Base-by-base conservation (phyloP, 2,888 invertebrate species). In the Callosobruchus maculatus region DNA sequence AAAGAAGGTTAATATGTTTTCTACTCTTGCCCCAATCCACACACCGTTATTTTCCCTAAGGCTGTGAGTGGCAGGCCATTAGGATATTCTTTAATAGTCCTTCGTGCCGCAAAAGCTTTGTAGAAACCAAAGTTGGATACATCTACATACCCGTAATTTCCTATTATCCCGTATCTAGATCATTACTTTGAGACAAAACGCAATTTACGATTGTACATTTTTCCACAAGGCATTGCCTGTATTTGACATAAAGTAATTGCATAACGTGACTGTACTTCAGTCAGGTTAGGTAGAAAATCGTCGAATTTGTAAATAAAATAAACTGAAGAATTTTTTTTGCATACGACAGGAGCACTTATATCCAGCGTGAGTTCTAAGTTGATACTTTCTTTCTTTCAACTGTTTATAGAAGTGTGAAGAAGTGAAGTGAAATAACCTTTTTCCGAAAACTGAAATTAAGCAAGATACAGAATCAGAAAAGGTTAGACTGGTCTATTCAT, bases 1-100 rank as follows among this genome's bases (percentile, higher is more conserved):
- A 76, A 76, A 74, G 74, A 74, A 76, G 74, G 72, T 74, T 74
- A 72, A 76, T 75, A 76, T 74, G 74, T 74, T 76, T 76, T 76
- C 70, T 70, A 70, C 4, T n/a, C 70, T 5, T 70, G 18, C 22
- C 4, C 70, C 20, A 18, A 22, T n/a, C 26, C 26, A 13, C 70
- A 22, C 69, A 49, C 49, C 18, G 49, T 49, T 49, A 49, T 49
- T 49, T 49, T 49, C 13, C 49, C 49, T 49, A 18, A 3, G 20
- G 69, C 70, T 70, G 70, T 30, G 21, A 70, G n/a, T 70, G 70
- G 26, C 70, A 70, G 22, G 70, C 70, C 70, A 70, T 70, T 70
- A 70, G 70, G n/a, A 26, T 70, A 70, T 70, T 70, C 26, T 30
- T 70, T 70, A 49, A 49, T 49, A 13, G 4, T 18, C 18, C 13